A percentile compares a stretch with the other conserved stretches of the same genome.
Conservation (phyloP, 2,888 invertebrate species). For the Aphelenchoides bicaudatus region DNA sequence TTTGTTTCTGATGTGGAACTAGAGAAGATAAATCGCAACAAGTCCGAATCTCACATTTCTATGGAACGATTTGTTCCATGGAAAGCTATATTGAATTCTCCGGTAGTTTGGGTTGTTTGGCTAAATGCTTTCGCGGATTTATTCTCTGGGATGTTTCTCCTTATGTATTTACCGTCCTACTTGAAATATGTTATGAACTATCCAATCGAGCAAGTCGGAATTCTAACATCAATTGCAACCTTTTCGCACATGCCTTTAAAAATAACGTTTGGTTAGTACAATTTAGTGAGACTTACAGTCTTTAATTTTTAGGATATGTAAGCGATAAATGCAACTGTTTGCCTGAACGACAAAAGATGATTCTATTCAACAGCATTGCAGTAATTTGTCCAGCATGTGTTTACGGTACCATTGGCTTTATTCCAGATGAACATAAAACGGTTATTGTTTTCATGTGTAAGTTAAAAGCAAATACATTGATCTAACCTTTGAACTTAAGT, state of each 20-base stretch:
- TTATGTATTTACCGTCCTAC: constrained; percentile 45
- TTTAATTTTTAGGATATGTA: constrained; percentile 17
- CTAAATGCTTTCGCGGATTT: constrained; percentile 45
- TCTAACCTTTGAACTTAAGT: no score
- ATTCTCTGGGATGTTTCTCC: constrained; percentile 37
- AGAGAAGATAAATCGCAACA: constrained; percentile 27
- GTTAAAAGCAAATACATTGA: no score
- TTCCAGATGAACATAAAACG: constrained; percentile 10
- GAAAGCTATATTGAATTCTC: constrained; percentile 37
- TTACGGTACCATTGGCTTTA: constrained; percentile 33
- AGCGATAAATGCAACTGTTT: constrained; percentile 32
- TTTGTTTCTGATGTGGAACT: constrained; percentile 25
- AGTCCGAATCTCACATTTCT: constrained; percentile 28
- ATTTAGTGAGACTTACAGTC: constrained; percentile 24
- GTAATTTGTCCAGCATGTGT: constrained; percentile 37
- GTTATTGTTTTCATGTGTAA: constrained; percentile 23
- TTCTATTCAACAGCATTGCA: constrained; percentile 53
- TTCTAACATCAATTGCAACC: constrained; percentile 22
- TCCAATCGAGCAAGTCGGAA: constrained; percentile 24
- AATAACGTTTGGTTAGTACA: constrained; percentile 27
- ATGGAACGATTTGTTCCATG: constrained; percentile 32
- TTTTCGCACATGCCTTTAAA: constrained; percentile 29
- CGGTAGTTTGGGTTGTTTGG: constrained; percentile 39
- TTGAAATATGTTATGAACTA: constrained; percentile 35
- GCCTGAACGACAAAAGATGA: constrained; percentile 48